Percentiles rank a stretch among this genome's conserved stretches.
Conservation (phyloP, 1,140 invertebrate genomes). For the Drosophila pandora region DNA sequence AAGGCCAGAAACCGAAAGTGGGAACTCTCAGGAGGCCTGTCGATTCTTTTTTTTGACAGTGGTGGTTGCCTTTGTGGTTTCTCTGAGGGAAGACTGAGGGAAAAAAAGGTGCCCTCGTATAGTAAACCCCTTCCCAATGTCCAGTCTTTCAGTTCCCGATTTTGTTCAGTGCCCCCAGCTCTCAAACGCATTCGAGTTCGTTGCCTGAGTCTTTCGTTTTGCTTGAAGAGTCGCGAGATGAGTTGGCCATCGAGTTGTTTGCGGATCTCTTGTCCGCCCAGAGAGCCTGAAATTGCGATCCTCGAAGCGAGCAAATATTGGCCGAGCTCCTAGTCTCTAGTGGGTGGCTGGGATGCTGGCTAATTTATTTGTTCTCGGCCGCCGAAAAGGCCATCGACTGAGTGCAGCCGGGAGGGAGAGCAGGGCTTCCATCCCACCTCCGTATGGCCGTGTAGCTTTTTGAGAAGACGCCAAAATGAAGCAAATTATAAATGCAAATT, state of each 20-base stretch:
- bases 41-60: conserved; percentile 17
- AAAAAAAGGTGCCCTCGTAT: not conserved
- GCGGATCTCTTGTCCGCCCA: conserved; percentile 30
- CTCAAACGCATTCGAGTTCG: conserved; percentile 69
- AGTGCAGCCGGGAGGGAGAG: conserved; percentile 38
- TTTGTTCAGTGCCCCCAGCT: conserved; percentile 60
- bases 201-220: conserved; percentile 73
- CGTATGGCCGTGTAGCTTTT: conserved; percentile 4
- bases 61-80: conserved; percentile 35
- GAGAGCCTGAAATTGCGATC: conserved; percentile 72
- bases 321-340: conserved; percentile 21
- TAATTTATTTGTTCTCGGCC: conserved; percentile 31
- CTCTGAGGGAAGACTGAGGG: not conserved
- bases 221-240: conserved; percentile 11
- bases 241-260: conserved; percentile 26
- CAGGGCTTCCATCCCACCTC: not conserved
- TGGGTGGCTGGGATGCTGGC: conserved; percentile 33
- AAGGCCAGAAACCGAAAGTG: conserved; percentile 74
- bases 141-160: not conserved
- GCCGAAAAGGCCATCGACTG: not conserved
- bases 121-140: not conserved
- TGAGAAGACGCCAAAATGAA: conserved; percentile 28
- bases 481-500: conserved; percentile 76
- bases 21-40: conserved; percentile 66
- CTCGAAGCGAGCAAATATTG: conserved; percentile 50